Conservation (phyloP, 2,113 vertebrate genomes). For the Myrmecophaga tridactyla region DNA sequence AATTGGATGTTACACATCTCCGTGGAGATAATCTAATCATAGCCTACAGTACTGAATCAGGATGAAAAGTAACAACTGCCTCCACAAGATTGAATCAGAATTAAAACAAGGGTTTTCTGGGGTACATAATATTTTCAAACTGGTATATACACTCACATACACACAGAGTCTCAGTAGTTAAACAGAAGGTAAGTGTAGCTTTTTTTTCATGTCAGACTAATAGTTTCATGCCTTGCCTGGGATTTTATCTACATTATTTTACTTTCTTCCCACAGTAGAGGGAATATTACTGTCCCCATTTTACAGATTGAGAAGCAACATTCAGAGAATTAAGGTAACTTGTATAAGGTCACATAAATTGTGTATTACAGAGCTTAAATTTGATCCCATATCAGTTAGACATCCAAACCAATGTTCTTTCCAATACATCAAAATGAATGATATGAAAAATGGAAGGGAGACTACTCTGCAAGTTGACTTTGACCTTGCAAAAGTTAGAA, state of each 20-base stretch:
- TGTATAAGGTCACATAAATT: background rate
- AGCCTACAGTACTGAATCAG: too few relatives aligned
- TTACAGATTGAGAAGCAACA: background rate
- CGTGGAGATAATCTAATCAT: too few relatives aligned
- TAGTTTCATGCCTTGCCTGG: background rate
- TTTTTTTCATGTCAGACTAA: background rate
- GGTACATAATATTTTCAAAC: too few relatives aligned
- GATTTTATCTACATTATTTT: background rate
- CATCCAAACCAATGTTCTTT: background rate
- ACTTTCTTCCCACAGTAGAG: background rate
- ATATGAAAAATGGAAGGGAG: background rate
- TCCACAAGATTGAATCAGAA: too few relatives aligned
- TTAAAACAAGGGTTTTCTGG: too few relatives aligned
- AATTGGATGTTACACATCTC: too few relatives aligned
- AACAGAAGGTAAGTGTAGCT: background rate
- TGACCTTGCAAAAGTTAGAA: background rate
- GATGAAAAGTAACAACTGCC: too few relatives aligned
- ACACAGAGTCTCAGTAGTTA: background rate
- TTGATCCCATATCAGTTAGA: background rate
- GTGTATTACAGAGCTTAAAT: background rate
- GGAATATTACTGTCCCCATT: background rate
- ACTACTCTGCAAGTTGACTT: background rate
- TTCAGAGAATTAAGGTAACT: background rate
- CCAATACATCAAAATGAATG: background rate
- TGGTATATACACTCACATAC: background rate